phyloP scores from a whole-genome alignment of 2,113 vertebrate species.

The Manacus vitellinus region DNA sequence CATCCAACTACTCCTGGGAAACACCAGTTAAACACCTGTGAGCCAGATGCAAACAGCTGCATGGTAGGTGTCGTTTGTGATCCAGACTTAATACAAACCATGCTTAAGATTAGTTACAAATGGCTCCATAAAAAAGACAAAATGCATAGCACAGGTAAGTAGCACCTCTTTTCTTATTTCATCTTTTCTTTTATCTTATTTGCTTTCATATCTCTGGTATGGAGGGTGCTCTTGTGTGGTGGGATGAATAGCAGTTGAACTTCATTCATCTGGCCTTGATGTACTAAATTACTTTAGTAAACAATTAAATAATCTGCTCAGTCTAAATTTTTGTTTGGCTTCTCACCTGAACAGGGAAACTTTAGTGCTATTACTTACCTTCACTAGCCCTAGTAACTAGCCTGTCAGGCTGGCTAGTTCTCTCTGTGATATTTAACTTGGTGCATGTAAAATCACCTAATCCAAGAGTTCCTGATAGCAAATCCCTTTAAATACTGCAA shows the following conservation, averaged over 20 bases:
- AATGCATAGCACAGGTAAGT: not conserved
- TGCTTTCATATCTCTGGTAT: not conserved
- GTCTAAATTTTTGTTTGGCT: not conserved
- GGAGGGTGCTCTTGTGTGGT: not conserved
- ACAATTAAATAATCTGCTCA: not conserved
- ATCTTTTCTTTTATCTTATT: constrained; percentile 9
- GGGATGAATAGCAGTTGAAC: not conserved
- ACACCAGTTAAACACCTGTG: not conserved
- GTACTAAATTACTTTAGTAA: not conserved
- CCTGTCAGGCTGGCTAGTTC: not conserved
- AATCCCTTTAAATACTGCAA: not conserved
- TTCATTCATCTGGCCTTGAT: not conserved
- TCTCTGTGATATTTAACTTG: not conserved
- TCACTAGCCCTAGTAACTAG: not conserved
- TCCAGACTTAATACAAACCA: not conserved
- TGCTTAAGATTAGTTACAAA: not conserved
- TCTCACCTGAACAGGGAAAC: not conserved
- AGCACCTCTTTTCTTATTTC: constrained; percentile 20
- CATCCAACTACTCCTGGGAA: not conserved
- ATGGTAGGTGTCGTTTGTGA: not conserved
- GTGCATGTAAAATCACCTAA: not conserved
- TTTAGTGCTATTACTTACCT: not conserved
- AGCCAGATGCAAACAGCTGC: constrained; percentile 43
- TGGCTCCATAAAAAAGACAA: not conserved
- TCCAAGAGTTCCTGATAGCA: not conserved